Evolutionary conservation across 2,888 invertebrate genomes (phyloP).

Genomic region (Xestoiulus laeticollis): DNA sequence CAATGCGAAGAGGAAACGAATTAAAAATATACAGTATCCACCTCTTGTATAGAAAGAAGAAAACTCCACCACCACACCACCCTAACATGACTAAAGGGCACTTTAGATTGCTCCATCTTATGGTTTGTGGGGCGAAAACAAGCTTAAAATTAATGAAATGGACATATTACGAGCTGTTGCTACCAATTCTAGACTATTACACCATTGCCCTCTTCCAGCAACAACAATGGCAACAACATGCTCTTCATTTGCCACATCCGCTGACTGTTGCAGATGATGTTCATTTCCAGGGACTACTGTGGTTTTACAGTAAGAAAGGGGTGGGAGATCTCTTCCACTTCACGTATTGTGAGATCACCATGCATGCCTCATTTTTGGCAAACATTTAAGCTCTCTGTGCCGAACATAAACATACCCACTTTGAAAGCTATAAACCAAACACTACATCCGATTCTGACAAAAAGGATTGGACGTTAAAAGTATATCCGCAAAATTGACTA

Average conservation of each 20-base stretch:
- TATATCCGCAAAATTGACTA: conserved; percentile 15
- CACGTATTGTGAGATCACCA: not conserved
- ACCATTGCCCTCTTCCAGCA: not conserved
- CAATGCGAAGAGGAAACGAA: conserved; percentile 22
- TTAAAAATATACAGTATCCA: conserved; percentile 40
- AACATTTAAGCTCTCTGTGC: not conserved
- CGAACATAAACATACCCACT: not conserved
- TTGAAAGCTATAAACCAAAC: not conserved
- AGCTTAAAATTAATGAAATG: conserved; percentile 35
- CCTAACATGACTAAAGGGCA: not conserved
- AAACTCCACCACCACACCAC: not conserved
- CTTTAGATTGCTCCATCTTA: not conserved
- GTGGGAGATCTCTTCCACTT: not conserved
- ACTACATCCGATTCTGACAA: not conserved
- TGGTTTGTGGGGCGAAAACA: not conserved
- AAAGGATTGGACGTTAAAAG: conserved; percentile 3
- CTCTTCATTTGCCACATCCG: conserved; percentile 5
- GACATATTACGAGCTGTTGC: conserved; percentile 3
- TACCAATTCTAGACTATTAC: conserved; percentile 15
- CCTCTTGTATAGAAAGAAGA: not conserved
- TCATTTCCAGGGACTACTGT: not conserved
- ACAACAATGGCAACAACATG: not conserved
- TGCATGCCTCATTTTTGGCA: conserved; percentile 15
- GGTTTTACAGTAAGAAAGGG: not conserved
- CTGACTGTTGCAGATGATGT: conserved; percentile 3